Evolutionary conservation across 2,888 invertebrate genomes (phyloP).

Genomic region (Caenorhabditis sp.): DNA sequence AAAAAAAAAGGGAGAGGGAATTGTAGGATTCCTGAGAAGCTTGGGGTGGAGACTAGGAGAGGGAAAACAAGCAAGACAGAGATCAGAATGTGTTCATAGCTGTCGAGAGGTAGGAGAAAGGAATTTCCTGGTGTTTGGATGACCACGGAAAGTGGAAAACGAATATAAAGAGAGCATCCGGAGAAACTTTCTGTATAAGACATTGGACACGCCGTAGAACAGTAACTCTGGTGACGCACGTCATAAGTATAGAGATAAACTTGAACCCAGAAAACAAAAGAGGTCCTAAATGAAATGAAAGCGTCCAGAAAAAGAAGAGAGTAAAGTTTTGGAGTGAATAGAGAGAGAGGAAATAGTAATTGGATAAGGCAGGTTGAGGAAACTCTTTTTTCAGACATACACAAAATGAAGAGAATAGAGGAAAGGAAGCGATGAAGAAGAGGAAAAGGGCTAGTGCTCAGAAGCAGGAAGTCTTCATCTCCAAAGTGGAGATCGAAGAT

Average conservation of each 20-base stretch:
- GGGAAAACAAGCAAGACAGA: slow-evolving; percentile 22
- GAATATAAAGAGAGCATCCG: too few relatives aligned
- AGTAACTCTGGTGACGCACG: not conserved
- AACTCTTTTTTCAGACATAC: slow-evolving; percentile 48
- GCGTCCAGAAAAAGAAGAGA: slow-evolving; percentile 27
- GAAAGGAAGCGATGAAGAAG: slow-evolving; percentile 1
- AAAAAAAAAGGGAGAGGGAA: not conserved
- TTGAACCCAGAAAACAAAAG: slow-evolving; percentile 35
- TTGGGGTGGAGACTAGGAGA: not conserved
- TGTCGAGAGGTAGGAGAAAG: not conserved
- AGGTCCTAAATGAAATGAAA: slow-evolving; percentile 21
- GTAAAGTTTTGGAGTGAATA: slow-evolving; percentile 20
- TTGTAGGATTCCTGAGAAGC: not conserved
- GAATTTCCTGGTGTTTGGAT: not conserved
- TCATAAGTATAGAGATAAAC: not conserved
- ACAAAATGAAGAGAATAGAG: slow-evolving; percentile 28
- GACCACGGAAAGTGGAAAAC: too few relatives aligned
- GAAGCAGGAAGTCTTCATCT: slow-evolving; percentile 22
- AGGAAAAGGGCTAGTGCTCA: slow-evolving; percentile 18
- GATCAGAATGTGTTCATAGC: not conserved
- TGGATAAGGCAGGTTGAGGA: slow-evolving; percentile 58
- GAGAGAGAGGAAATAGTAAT: slow-evolving; percentile 46
- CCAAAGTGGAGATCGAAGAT: not conserved
- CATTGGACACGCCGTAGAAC: too few relatives aligned
- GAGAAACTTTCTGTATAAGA: too few relatives aligned